These are phyloP conservation scores for Heteromormyrus szaboi DNA, from an alignment of 2,797 vertebrate species.

Conservation along the genomic window DNA sequence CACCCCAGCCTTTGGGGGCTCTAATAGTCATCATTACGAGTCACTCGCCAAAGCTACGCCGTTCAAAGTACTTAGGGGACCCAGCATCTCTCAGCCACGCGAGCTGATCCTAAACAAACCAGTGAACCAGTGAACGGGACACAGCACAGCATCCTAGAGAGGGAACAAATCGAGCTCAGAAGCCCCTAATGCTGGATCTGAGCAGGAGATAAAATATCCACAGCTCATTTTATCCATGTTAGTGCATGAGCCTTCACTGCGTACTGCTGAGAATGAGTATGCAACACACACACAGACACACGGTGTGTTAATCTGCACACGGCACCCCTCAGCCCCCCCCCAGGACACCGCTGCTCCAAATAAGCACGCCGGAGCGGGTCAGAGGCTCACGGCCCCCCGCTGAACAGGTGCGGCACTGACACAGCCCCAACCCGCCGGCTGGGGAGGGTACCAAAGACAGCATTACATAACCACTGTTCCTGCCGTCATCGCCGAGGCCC, in stretches of 20 bases:
- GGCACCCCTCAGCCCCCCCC: not conserved
- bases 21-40: not conserved
- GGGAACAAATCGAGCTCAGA: not conserved
- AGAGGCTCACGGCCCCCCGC: constrained; percentile 27
- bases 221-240: not conserved
- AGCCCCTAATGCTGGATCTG: not conserved
- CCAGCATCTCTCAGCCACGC: not conserved
- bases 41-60: not conserved
- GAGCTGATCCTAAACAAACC: not conserved
- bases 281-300: not conserved
- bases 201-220: not conserved
- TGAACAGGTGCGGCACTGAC: constrained; percentile 42
- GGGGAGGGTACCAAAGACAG: constrained; percentile 23
- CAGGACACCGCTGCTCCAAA: constrained; percentile 26
- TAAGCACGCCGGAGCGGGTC: constrained; percentile 16
- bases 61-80: not conserved
- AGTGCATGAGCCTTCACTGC: not conserved
- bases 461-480: constrained; percentile 46
- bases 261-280: not conserved
- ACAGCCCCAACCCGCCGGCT: constrained; percentile 35
- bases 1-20: not conserved
- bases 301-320: not conserved
- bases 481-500: constrained; percentile 35
- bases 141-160: not conserved
- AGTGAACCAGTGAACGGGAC: not conserved